phyloP scores from a whole-genome alignment of 1,140 invertebrate genomes.

The Anastrepha ludens region DNA sequence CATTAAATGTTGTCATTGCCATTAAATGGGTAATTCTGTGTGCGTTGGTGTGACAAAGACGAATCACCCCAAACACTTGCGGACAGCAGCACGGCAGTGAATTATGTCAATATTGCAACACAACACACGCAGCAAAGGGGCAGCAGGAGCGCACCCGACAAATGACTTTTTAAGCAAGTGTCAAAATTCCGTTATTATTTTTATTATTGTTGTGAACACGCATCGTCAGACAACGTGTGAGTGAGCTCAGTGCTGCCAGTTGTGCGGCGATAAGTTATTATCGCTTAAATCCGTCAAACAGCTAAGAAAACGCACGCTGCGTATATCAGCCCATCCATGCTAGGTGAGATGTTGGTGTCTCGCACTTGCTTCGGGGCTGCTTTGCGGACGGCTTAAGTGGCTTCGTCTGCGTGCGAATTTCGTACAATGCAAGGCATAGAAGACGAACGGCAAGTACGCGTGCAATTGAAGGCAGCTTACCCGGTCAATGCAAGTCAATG shows the following conservation, averaged over 20 bases:
- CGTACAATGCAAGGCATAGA: not conserved
- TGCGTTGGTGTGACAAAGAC: constrained; percentile 14
- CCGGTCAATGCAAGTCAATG: constrained; percentile 1
- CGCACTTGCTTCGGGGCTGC: not conserved
- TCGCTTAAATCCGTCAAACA: constrained; percentile 59
- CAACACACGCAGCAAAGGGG: not conserved
- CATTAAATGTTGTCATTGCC: constrained; percentile 29
- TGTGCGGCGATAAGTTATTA: constrained; percentile 58
- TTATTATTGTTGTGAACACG: not conserved
- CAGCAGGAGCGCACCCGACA: not conserved
- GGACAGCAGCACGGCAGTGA: not conserved
- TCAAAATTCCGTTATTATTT: constrained; percentile 46
- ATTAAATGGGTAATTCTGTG: constrained; percentile 29
- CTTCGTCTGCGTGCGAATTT: constrained; percentile 10
- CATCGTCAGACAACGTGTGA: not conserved
- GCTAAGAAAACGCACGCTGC: not conserved
- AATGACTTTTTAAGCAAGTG: constrained; percentile 51
- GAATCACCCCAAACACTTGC: constrained; percentile 23
- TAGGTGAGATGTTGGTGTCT: not conserved
- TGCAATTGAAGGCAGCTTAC: not conserved
- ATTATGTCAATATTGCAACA: constrained; percentile 36
- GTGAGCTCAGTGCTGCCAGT: constrained; percentile 51
- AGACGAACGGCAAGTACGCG: constrained; percentile 22
- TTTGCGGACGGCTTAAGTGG: not conserved
- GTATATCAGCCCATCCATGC: too few species aligned